Percentiles rank a stretch among this genome's conserved stretches.
phyloP scores from a whole-genome alignment of 2,797 vertebrate species.

The Salmo trutta region DNA sequence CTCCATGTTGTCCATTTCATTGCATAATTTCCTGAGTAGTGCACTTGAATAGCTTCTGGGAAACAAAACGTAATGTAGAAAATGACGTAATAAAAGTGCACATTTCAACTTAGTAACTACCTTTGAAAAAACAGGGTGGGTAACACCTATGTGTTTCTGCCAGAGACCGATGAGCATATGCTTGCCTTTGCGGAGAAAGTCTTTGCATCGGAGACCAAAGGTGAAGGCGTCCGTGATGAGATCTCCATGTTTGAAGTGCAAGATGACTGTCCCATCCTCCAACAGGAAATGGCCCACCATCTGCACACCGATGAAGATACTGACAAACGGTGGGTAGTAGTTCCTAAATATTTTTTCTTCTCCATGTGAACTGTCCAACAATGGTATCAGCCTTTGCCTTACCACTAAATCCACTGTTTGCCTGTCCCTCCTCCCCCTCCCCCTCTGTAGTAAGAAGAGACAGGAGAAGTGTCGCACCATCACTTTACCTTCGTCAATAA shows the following conservation, averaged over 20 bases:
- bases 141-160: constrained; percentile 13
- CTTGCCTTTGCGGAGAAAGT: constrained; percentile 90
- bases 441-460: constrained; percentile 78
- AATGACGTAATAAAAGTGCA: not conserved
- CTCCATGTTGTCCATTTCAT: constrained; percentile 15
- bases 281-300: constrained; percentile 77
- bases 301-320: constrained; percentile 74
- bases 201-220: constrained; percentile 91
- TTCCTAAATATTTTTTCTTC: no score
- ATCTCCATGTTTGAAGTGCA: constrained; percentile 90
- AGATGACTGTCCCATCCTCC: constrained; percentile 88
- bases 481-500: constrained; percentile 49
- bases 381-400: not conserved
- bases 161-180: constrained; percentile 85
- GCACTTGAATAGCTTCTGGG: not conserved
- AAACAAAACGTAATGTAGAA: not conserved
- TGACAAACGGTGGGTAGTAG: constrained; percentile 80
- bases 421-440: not conserved
- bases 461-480: constrained; percentile 66
- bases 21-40: constrained; percentile 15
- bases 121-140: not conserved
- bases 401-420: constrained; percentile 3
- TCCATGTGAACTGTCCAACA: not conserved
- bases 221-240: constrained; percentile 85
- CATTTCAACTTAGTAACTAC: not conserved